Evolutionary conservation across 2,113 vertebrate species (phyloP), one percentile per base, ranked within the genome.

Genomic region (Phylloscopus whistleri): DNA sequence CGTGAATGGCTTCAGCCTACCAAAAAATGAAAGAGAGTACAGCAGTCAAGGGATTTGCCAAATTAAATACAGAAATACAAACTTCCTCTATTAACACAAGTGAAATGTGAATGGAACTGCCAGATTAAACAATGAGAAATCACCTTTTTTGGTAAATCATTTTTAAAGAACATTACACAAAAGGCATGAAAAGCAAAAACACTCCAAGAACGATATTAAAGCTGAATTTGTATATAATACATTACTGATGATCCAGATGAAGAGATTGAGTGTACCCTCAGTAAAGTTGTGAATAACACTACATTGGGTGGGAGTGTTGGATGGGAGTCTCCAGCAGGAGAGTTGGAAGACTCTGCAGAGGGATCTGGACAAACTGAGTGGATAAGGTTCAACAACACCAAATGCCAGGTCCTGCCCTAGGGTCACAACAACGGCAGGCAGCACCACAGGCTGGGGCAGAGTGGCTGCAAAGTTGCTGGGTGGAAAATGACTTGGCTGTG

Each of bases 1-100:
- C 97, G 0, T 96, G 97, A 95, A 99, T 98, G 75, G 98, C 98
- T 97, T 99, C 99, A 51, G 99, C 98, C 99, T 99, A 87, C 64
- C 69, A 24, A 62, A 64, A 85, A 74, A 79, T 41, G 82, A 78
- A 24, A 37, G 55, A 78, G 46, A 92, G 48, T 68, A 76, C 48
- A 91, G 58, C 11, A 60, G 67, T 94, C 30, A 96, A 48, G 13
- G 26, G 53, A 87, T 78, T 72, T 79, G 9, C 9, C 43, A 55
- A 49, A 87, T 74, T n/a, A 60, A 84, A 78, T 51, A 70, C 27
- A 41, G 66, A 87, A 79, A 58, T 73, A 62, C 7, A 64, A 51
- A 51, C 26, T 46, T 53, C 13, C 23, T 68, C 15, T 11, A 66
- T 43, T 75, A 64, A 85, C 33, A 83, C 23, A 69, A 84, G 11